phyloP scores from a whole-genome alignment of 2,888 invertebrate genomes.

The Nebria salina region DNA sequence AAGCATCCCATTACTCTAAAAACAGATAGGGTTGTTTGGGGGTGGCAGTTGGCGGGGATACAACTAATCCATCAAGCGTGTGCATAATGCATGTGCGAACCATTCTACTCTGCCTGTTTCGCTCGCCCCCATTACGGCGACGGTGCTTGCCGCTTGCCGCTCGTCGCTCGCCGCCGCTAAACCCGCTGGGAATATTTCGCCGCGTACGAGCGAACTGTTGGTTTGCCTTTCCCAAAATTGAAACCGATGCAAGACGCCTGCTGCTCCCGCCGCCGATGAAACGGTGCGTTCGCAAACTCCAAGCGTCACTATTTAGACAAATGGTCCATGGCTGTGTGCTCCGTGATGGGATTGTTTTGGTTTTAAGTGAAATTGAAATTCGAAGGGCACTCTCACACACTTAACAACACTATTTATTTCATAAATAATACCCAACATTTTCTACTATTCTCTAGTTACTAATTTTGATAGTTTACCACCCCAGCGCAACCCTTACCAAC shows the following conservation, averaged over 20 bases:
- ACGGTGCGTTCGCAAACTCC: background rate
- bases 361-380: background rate
- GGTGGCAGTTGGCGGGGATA: constrained; percentile 7
- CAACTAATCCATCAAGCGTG: constrained; percentile 43
- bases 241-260: background rate
- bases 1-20: background rate
- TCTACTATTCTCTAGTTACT: no score
- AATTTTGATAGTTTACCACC: no score
- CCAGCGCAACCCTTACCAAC: no score
- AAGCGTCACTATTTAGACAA: background rate
- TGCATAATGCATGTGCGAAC: constrained; percentile 40
- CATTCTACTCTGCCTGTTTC: background rate
- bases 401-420: background rate
- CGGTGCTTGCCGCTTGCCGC: background rate
- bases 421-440: no score
- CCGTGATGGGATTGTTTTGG: background rate
- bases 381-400: background rate
- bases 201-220: background rate
- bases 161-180: background rate
- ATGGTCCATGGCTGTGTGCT: background rate
- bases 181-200: constrained; percentile 13
- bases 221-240: background rate
- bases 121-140: background rate
- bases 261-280: background rate
- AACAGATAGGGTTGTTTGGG: background rate